Conservation (phyloP, 2,113 vertebrate species). For the Salminus brasiliensis region DNA sequence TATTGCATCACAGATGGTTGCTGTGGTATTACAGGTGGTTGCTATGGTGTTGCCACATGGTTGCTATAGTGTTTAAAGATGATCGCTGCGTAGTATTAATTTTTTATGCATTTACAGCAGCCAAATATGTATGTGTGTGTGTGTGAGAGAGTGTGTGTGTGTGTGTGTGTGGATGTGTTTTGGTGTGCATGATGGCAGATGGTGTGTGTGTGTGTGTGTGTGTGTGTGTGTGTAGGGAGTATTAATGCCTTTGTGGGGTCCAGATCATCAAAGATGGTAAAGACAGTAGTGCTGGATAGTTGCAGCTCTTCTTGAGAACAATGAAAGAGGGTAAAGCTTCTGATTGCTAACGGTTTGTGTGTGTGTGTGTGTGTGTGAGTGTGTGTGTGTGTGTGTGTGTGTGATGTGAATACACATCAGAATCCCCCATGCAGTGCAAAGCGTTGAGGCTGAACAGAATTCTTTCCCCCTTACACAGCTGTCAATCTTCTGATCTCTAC, state of each 20-base stretch:
- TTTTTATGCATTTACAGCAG: constrained; percentile 5
- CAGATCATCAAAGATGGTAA: too few species aligned
- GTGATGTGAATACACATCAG: constrained; percentile 12
- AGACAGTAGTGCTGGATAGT: too few species aligned
- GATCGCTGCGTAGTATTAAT: too few species aligned
- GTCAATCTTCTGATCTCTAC: not conserved
- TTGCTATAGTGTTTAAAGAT: too few species aligned
- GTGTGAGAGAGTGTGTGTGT: constrained; percentile 12
- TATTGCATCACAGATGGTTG: too few species aligned
- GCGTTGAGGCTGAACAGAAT: not conserved
- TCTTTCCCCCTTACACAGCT: constrained; percentile 29
- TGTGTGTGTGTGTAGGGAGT: constrained; percentile 7
- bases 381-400: constrained; percentile 20
- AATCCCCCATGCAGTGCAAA: constrained; percentile 9
- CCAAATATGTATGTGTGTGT: constrained; percentile 29
- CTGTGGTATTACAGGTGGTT: too few species aligned
- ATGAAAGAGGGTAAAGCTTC: too few species aligned
- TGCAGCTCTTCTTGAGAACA: too few species aligned
- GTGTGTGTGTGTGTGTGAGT: not conserved
- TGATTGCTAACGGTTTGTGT: too few species aligned
- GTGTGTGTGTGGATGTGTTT: not conserved
- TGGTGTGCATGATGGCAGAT: not conserved
- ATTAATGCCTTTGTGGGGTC: not conserved
- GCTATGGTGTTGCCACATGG: too few species aligned
- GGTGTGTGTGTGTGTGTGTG: constrained; percentile 8